phyloP scores from a whole-genome alignment of 1,140 invertebrate genomes.

The Diachasmimorpha longicaudata region DNA sequence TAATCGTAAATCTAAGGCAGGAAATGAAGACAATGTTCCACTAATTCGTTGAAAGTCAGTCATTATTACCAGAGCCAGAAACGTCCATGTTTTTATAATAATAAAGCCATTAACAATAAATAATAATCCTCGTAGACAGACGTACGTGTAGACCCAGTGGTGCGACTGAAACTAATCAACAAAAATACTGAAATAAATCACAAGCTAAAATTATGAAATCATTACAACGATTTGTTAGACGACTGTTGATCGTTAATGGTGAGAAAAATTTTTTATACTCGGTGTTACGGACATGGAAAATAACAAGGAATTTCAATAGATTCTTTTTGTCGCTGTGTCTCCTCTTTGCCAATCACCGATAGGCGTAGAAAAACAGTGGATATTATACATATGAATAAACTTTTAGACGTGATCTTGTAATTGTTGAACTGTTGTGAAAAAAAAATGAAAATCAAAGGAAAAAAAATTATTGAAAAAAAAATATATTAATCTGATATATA shows the following conservation, averaged over 20 bases:
- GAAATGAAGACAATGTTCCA: not conserved
- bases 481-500: conserved; percentile 29
- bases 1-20: not conserved
- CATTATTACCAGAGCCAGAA: conserved; percentile 10
- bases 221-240: conserved; percentile 10
- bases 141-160: not conserved
- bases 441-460: conserved; percentile 15
- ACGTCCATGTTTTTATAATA: conserved; percentile 28
- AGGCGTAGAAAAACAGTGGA: not conserved
- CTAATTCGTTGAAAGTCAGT: conserved; percentile 13
- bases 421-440: conserved; percentile 26
- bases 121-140: not conserved
- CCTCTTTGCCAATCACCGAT: not conserved
- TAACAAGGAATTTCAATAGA: not conserved
- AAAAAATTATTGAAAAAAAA: conserved; percentile 6
- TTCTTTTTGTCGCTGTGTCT: not conserved
- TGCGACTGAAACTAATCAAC: conserved; percentile 16
- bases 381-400: conserved; percentile 15
- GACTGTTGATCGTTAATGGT: conserved; percentile 12
- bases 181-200: not conserved
- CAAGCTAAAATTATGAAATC: not conserved
- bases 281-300: not conserved
- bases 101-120: conserved; percentile 2
- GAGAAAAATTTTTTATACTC: conserved; percentile 15
- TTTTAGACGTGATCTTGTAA: conserved; percentile 25